Evolutionary conservation across 2,888 invertebrate genomes (phyloP).

Genomic region (Calephelis perditalis): DNA sequence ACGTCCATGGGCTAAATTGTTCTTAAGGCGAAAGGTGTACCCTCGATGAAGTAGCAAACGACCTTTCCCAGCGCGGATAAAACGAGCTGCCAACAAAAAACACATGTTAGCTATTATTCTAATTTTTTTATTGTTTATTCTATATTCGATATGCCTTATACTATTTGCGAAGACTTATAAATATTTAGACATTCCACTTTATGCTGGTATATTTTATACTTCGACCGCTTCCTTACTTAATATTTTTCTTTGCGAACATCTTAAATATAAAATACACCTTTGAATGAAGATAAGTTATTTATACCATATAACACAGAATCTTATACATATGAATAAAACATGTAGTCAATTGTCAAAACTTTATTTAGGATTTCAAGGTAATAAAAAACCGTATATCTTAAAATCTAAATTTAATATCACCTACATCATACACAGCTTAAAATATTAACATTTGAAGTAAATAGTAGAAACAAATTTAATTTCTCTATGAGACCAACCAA

Average conservation of each 20-base stretch:
- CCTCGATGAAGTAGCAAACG: slow-evolving; percentile 66
- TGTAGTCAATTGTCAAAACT: neutral
- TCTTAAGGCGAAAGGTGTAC: slow-evolving; percentile 72
- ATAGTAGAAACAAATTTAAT: slow-evolving; percentile 4
- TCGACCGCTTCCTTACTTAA: too few relatives aligned
- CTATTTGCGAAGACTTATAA: neutral
- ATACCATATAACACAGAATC: neutral
- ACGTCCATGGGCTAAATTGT: slow-evolving; percentile 70
- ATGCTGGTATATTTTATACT: neutral
- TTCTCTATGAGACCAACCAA: slow-evolving; percentile 28
- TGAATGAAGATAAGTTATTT: neutral
- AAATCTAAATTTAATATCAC: slow-evolving; percentile 4
- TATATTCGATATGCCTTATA: slow-evolving; percentile 3
- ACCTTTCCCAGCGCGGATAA: slow-evolving; percentile 71
- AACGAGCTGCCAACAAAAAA: slow-evolving; percentile 54
- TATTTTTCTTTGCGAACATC: too few relatives aligned
- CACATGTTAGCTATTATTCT: slow-evolving; percentile 22
- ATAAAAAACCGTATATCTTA: slow-evolving; percentile 4
- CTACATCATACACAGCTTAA: slow-evolving; percentile 19
- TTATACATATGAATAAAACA: neutral
- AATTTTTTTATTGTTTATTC: neutral
- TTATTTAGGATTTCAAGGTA: neutral
- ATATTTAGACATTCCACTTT: neutral
- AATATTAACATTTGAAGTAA: slow-evolving; percentile 18
- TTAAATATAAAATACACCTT: neutral